These are phyloP conservation scores for Actias luna DNA, from an alignment of 2,888 invertebrate species.

Conservation along the genomic window DNA sequence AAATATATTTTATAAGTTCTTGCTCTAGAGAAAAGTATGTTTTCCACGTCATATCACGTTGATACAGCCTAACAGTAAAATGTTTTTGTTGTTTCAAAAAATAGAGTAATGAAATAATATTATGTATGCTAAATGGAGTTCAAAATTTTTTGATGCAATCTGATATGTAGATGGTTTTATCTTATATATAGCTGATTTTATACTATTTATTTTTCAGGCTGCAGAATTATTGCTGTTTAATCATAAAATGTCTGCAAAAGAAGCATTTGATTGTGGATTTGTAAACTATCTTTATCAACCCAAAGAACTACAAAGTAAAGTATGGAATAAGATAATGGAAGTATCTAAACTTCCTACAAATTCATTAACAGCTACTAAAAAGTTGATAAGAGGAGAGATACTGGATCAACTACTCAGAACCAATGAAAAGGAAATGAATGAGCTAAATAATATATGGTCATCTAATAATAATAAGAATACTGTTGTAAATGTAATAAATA, in stretches of 20 bases:
- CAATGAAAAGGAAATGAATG: conserved; percentile 85
- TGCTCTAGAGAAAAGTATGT: background rate
- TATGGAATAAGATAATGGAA: conserved; percentile 81
- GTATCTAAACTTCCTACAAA: conserved; percentile 77
- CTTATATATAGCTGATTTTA: background rate
- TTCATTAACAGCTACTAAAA: conserved; percentile 86
- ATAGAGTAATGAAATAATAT: background rate
- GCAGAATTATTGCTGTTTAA: conserved; percentile 85
- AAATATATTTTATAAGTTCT: background rate
- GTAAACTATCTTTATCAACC: conserved; percentile 89
- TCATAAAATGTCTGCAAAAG: conserved; percentile 88
- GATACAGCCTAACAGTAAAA: too few species aligned
- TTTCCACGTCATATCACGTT: too few species aligned
- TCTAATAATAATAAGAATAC: conserved; percentile 83
- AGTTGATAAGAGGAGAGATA: conserved; percentile 83
- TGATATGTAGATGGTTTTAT: too few species aligned
- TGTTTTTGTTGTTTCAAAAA: too few species aligned
- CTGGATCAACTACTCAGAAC: conserved; percentile 83
- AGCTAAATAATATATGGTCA: conserved; percentile 83
- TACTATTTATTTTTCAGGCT: conserved; percentile 61
- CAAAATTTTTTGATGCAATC: too few species aligned
- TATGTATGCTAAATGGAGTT: too few species aligned
- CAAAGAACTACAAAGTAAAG: conserved; percentile 80
- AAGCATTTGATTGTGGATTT: conserved; percentile 90
- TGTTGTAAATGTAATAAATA: conserved; percentile 18